Evolutionary conservation across 2,888 invertebrate species (phyloP).

Genomic region (Dasysyrphus tricinctus): DNA sequence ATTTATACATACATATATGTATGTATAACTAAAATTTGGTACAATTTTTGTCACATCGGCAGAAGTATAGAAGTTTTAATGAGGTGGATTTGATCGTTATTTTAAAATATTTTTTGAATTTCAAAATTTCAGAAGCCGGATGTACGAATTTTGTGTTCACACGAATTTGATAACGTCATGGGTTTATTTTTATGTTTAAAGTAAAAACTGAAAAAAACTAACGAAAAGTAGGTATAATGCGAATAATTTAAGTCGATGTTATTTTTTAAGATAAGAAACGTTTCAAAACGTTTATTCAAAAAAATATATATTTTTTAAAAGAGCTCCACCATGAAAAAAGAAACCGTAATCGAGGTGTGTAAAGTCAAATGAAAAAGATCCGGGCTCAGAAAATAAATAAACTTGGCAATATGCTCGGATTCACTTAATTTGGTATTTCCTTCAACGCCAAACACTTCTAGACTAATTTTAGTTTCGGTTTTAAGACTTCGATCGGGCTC

Average conservation of each 20-base stretch:
- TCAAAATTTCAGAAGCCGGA: conserved; percentile 63
- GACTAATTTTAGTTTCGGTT: conserved; percentile 83
- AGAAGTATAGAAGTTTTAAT: neutral
- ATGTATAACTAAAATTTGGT: neutral
- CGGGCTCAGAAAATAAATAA: conserved; percentile 67
- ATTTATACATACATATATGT: neutral
- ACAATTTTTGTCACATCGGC: conserved; percentile 52
- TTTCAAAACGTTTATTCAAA: conserved; percentile 31
- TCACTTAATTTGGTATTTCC: conserved; percentile 79
- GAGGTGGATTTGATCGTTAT: conserved; percentile 2
- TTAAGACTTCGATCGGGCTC: conserved; percentile 82
- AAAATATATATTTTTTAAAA: conserved; percentile 24
- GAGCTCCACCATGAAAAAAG: conserved; percentile 12
- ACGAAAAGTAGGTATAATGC: conserved; percentile 16
- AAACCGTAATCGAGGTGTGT: conserved; percentile 38
- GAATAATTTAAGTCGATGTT: neutral
- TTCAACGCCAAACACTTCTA: conserved; percentile 83
- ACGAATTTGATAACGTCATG: conserved; percentile 60
- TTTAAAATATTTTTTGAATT: conserved; percentile 28
- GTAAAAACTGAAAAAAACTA: neutral
- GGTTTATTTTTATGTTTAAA: conserved; percentile 46
- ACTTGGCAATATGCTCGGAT: conserved; percentile 76
- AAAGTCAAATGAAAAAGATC: conserved; percentile 62
- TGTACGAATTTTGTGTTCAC: conserved; percentile 60
- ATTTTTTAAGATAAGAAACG: conserved; percentile 1